Percentiles rank a stretch among this genome's conserved stretches.
Conservation (phyloP, 2,888 invertebrate species). For the Megamerina dolium region DNA sequence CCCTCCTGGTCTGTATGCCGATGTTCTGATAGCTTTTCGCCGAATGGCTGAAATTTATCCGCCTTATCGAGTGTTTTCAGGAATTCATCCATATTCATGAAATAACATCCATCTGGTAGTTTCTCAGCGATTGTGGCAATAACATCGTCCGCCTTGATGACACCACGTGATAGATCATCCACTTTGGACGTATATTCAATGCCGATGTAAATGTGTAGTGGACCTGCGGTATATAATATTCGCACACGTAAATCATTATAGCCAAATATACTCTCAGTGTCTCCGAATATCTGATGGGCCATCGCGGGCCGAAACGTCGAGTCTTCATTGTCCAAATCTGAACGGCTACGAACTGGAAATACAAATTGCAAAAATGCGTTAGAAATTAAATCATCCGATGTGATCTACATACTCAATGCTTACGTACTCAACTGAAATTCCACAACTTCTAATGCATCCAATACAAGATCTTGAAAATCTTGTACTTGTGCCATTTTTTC, state of each 20-base stretch:
- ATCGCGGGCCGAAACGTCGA: constrained; percentile 71
- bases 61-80: constrained; percentile 64
- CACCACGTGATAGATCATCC: constrained; percentile 52
- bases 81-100: constrained; percentile 69
- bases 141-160: constrained; percentile 68
- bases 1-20: constrained; percentile 34
- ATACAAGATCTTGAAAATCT: constrained; percentile 40
- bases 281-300: constrained; percentile 91
- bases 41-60: constrained; percentile 69
- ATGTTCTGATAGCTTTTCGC: constrained; percentile 62
- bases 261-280: constrained; percentile 89
- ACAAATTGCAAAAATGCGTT: not conserved
- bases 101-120: constrained; percentile 61
- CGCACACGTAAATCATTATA: constrained; percentile 76
- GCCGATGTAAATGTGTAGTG: constrained; percentile 71
- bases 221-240: constrained; percentile 75
- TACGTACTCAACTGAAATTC: constrained; percentile 47
- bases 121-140: constrained; percentile 62
- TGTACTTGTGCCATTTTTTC: constrained; percentile 38
- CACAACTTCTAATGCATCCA: constrained; percentile 42
- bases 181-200: constrained; percentile 64
- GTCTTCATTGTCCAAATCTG: constrained; percentile 63
- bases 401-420: not conserved
- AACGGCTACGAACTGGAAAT: constrained; percentile 54
- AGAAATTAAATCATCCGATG: not conserved